phyloP scores from a whole-genome alignment of 2,888 invertebrate genomes.

The Elaeidobius kamerunicus region DNA sequence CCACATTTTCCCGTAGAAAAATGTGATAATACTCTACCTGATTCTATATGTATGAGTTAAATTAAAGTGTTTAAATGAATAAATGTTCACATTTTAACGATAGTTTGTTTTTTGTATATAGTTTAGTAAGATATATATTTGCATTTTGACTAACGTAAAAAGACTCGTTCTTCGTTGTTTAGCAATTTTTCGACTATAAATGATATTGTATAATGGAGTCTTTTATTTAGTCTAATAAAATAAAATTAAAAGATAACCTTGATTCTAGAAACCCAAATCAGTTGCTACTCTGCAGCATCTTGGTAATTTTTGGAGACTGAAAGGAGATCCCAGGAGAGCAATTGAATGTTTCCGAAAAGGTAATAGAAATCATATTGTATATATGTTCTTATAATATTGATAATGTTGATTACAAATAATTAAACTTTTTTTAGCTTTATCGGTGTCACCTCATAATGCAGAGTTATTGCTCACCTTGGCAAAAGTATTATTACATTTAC shows the following conservation, averaged over 20 bases:
- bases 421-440: constrained; percentile 53
- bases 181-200: not conserved
- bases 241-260: too few species aligned
- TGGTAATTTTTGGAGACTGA: constrained; percentile 88
- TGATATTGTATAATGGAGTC: not conserved
- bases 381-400: too few species aligned
- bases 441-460: constrained; percentile 82
- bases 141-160: too few species aligned
- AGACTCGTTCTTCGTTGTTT: not conserved
- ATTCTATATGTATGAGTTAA: too few species aligned
- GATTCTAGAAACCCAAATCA: constrained; percentile 69
- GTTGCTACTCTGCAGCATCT: constrained; percentile 86
- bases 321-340: constrained; percentile 81
- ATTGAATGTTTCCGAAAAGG: constrained; percentile 89
- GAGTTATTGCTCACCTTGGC: constrained; percentile 83
- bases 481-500: constrained; percentile 78
- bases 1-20: too few species aligned
- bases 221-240: not conserved
- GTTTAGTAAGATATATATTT: too few species aligned
- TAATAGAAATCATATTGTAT: too few species aligned
- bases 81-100: not conserved
- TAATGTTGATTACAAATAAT: too few species aligned
- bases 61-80: too few species aligned
- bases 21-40: too few species aligned
- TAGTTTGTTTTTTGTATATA: not conserved